These are phyloP conservation scores for Anolis apletophallus DNA, from an alignment of 2,797 vertebrate genomes.

Conservation along the genomic window DNA sequence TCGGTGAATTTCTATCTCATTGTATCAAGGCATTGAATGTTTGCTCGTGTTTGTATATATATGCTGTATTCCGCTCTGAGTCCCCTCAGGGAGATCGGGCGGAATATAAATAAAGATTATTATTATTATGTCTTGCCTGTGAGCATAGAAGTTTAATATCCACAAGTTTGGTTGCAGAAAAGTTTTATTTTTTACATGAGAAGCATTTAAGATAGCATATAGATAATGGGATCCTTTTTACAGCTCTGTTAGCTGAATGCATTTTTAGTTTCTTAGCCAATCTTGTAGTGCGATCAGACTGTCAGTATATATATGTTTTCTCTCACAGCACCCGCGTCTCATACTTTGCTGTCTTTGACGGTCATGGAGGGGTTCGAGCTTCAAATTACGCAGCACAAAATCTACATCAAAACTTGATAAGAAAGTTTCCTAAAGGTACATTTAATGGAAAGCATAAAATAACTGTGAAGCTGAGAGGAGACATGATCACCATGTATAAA, in stretches of 20 bases:
- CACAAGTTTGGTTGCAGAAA: background rate
- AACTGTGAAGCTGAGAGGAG: background rate
- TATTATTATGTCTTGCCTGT: background rate
- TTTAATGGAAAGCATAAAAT: no score
- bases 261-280: background rate
- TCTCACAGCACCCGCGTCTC: constrained; percentile 84
- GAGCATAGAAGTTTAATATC: background rate
- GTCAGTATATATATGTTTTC: constrained; percentile 4
- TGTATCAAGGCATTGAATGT: no score
- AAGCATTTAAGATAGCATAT: background rate
- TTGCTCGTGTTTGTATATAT: no score
- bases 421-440: constrained; percentile 90
- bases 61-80: no score
- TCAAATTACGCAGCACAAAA: constrained; percentile 92
- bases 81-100: no score
- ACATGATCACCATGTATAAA: no score
- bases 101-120: no score
- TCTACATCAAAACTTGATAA: constrained; percentile 89
- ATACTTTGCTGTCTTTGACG: constrained; percentile 95
- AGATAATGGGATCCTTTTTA: background rate
- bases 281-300: background rate
- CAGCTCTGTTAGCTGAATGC: accelerated
- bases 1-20: no score
- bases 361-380: constrained; percentile 91
- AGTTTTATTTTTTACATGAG: background rate